Evolutionary conservation across 2,797 vertebrate species (phyloP).

Genomic region (Eleutherodactylus coqui): DNA sequence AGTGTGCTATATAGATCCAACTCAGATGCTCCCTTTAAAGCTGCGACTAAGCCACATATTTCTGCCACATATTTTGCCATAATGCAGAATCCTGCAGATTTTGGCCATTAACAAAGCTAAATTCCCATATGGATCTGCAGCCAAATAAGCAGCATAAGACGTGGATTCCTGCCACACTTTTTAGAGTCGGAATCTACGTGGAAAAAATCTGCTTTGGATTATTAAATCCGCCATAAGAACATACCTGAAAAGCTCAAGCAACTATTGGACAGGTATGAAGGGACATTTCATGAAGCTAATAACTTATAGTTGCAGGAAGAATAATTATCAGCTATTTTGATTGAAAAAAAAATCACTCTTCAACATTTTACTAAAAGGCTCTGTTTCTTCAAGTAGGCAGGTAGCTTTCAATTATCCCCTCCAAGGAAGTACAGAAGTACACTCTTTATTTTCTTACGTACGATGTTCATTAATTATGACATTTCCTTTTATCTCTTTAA

Average conservation of each 20-base stretch:
- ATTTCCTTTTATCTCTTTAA: conserved; percentile 6
- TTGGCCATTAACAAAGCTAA: too few species aligned
- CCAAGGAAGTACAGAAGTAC: background rate
- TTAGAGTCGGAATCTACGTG: too few species aligned
- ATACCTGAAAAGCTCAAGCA: background rate
- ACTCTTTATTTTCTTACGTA: background rate
- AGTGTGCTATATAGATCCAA: background rate
- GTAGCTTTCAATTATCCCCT: conserved; percentile 7
- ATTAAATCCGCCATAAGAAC: too few species aligned
- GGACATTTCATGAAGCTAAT: background rate
- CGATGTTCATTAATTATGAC: conserved; percentile 4
- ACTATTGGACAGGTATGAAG: background rate
- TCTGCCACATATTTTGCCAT: too few species aligned
- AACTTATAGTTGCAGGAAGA: background rate
- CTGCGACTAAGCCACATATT: too few species aligned
- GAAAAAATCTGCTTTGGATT: too few species aligned
- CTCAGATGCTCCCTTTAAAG: too few species aligned
- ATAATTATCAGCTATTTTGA: background rate
- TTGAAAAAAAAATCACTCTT: background rate
- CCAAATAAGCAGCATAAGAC: too few species aligned
- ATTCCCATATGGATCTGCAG: too few species aligned
- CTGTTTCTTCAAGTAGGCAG: background rate
- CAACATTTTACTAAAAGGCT: background rate
- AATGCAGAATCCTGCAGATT: too few species aligned
- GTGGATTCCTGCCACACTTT: too few species aligned